Evolutionary conservation across 2,888 invertebrate genomes (phyloP).

Genomic region (Drosophila atripex): DNA sequence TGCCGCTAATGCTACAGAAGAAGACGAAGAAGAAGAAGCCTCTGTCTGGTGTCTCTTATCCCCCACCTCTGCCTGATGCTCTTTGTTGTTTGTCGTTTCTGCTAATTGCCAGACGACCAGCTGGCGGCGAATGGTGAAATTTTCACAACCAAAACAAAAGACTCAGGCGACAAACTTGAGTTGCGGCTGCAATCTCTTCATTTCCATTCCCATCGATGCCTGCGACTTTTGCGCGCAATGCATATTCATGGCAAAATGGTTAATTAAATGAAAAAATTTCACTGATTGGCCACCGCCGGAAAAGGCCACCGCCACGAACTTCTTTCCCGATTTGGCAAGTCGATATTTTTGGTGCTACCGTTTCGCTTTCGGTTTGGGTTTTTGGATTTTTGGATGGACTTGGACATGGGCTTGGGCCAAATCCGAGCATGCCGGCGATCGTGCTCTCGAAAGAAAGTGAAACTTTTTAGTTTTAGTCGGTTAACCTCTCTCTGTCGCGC

Average conservation of each 20-base stretch:
- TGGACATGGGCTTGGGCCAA: constrained; percentile 19
- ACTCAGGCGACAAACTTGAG: constrained; percentile 59
- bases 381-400: constrained; percentile 11
- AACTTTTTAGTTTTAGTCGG: constrained; percentile 54
- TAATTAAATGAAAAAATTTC: constrained; percentile 38
- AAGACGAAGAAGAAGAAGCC: constrained; percentile 15
- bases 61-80: constrained; percentile 50
- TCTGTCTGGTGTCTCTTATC: too few species aligned
- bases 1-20: constrained; percentile 43
- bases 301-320: constrained; percentile 36
- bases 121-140: constrained; percentile 61
- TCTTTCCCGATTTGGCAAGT: constrained; percentile 50
- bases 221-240: constrained; percentile 33
- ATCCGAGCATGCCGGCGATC: constrained; percentile 28
- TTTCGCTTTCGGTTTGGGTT: constrained; percentile 35
- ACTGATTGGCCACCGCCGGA: constrained; percentile 62
- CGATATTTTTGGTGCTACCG: constrained; percentile 24
- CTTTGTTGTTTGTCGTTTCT: constrained; percentile 40
- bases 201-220: constrained; percentile 7
- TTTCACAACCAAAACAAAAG: constrained; percentile 56
- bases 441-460: constrained; percentile 70
- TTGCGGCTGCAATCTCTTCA: constrained; percentile 6
- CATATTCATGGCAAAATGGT: constrained; percentile 57
- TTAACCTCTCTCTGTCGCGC: constrained; percentile 16
- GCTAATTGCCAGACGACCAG: constrained; percentile 61